Base-by-base conservation (phyloP, 2,797 vertebrate genomes). In the Natrix natrix region DNA sequence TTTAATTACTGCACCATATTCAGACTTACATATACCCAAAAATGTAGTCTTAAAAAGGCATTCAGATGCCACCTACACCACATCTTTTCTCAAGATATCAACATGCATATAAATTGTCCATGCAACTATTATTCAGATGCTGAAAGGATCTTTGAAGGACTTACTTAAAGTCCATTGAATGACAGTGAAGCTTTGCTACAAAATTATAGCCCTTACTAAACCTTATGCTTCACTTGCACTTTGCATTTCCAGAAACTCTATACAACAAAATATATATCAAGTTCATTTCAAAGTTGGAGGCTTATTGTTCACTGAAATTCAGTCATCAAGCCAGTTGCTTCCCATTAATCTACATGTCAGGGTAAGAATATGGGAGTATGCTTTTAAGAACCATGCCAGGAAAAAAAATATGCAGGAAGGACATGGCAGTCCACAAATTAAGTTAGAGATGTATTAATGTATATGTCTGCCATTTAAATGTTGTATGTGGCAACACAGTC, bases 71-170 rank as follows among this genome's bases (percentile, higher is more conserved):
- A 5, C 54, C 12, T 90, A 90, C 66, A 8, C 57, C 92, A 69
- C 69, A 32, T 14, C 61, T 86, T 92, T 93, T 92, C 2, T 8
- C 8, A 86, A 63, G 92, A 26, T 69, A 2, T 74, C 86, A 93
- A 0, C 12, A 66, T 32, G 88, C n/a, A 87, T 17, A 28, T 43
- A 43, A 16, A 63, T 60, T 94, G 89, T 91, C 43, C 3, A 10
- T 92, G 87, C 13, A 89, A 8, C 6, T 92, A 43, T 78, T 43
- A 93, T 89, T 86, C 89, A 92, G 88, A 56, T 74, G 1, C 86
- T 90, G 92, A 94, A 95, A 96, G 55, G 26, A 94, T 4, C 13
- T 95, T 69, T 94, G 93, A 96, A 95, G 26, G 89, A 93, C 91
- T 92, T 0, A 0, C 87, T 86, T 54, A 89, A 93, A 92, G 0